Percentiles rank a stretch among this genome's conserved stretches.
Conservation (phyloP, 2,797 vertebrate species). For the Chlorospingus flavigularis region DNA sequence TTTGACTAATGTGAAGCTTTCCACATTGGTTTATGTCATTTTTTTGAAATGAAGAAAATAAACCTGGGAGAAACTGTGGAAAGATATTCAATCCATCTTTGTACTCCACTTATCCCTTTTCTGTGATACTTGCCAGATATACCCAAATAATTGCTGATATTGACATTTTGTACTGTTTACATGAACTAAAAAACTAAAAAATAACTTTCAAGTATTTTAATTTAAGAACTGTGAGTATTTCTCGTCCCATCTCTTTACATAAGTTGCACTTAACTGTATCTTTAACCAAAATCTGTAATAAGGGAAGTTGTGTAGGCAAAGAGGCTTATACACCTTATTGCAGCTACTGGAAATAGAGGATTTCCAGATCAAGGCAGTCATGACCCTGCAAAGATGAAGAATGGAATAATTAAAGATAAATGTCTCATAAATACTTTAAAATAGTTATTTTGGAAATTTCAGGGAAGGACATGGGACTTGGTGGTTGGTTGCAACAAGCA, state of each 20-base stretch:
- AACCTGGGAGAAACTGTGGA: not conserved
- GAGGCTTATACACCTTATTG: not conserved
- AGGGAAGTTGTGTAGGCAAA: not conserved
- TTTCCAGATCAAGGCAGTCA: not conserved
- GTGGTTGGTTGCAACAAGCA: not conserved
- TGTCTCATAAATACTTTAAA: not conserved
- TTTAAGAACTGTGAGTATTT: not conserved
- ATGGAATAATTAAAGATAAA: not conserved
- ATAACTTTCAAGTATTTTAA: not conserved
- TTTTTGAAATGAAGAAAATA: not conserved
- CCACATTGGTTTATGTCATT: not conserved
- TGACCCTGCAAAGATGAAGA: not conserved
- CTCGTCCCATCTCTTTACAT: not conserved
- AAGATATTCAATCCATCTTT: not conserved
- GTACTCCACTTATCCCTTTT: not conserved
- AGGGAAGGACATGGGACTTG: rapidly evolving
- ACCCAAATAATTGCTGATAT: not conserved
- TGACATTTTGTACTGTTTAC: not conserved
- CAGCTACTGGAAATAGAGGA: not conserved
- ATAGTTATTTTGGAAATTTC: not conserved
- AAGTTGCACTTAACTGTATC: not conserved
- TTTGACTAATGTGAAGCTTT: not conserved
- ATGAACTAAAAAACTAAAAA: not conserved
- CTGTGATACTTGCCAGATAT: not conserved
- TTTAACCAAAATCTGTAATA: not conserved